Percentiles rank a stretch among this genome's conserved stretches.
These are phyloP conservation scores for Thymelicus sylvestris DNA, from an alignment of 2,888 invertebrate species.

Conservation along the genomic window DNA sequence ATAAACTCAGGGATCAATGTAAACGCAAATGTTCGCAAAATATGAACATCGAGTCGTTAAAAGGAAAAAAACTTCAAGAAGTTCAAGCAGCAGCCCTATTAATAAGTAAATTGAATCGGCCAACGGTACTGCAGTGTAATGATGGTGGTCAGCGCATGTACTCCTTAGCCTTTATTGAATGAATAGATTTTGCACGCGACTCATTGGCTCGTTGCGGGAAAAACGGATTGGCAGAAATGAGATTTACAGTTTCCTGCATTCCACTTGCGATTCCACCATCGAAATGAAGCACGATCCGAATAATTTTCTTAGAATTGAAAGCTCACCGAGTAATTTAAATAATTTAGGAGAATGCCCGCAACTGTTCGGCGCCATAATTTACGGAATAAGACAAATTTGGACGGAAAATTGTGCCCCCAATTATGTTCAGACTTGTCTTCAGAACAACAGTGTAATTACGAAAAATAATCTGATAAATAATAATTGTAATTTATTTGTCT, in stretches of 20 bases:
- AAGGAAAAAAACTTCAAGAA: neutral
- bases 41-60: neutral
- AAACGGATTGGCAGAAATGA: slow-evolving; percentile 35
- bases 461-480: neutral
- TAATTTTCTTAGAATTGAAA: slow-evolving; percentile 36
- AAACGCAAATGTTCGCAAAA: neutral
- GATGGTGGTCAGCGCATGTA: slow-evolving; percentile 29
- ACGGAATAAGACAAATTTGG: slow-evolving; percentile 25
- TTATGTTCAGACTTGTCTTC: neutral
- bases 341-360: slow-evolving; percentile 22
- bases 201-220: slow-evolving; percentile 31
- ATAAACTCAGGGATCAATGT: too few relatives aligned
- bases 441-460: neutral
- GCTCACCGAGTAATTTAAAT: slow-evolving; percentile 25
- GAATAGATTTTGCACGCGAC: slow-evolving; percentile 38
- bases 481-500: neutral
- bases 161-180: slow-evolving; percentile 35
- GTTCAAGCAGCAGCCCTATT: slow-evolving; percentile 26
- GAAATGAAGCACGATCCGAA: slow-evolving; percentile 30
- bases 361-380: slow-evolving; percentile 21
- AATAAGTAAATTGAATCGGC: slow-evolving; percentile 37
- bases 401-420: slow-evolving; percentile 5
- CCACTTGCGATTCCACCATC: slow-evolving; percentile 28
- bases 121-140: slow-evolving; percentile 34
- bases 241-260: slow-evolving; percentile 38